Conservation (phyloP, 2,113 vertebrate genomes). For the Argyrosomus japonicus region DNA sequence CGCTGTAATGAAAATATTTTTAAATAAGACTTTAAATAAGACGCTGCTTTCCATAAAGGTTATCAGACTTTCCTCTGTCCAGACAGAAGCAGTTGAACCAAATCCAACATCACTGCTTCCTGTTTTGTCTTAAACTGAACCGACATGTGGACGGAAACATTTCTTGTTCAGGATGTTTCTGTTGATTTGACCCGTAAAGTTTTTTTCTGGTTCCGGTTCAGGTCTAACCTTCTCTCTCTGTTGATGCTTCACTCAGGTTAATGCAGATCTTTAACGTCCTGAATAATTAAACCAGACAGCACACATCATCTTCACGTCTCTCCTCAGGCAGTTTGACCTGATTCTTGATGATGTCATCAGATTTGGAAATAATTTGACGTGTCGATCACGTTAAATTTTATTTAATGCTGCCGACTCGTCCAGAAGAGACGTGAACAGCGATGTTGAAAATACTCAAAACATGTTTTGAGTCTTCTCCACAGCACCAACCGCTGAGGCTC, state of each 20-base stretch:
- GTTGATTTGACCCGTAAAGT: background rate
- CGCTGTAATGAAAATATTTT: background rate
- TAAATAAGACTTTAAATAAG: too few relatives aligned
- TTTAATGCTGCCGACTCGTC: too few relatives aligned
- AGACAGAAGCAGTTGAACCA: too few relatives aligned
- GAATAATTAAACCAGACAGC: background rate
- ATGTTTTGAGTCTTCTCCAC: too few relatives aligned
- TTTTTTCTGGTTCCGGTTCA: background rate
- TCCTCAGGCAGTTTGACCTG: background rate
- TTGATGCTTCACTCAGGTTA: background rate
- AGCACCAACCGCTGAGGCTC: background rate
- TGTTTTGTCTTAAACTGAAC: background rate
- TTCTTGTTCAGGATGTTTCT: background rate
- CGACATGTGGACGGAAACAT: background rate
- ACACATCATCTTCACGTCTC: background rate
- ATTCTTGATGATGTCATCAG: background rate
- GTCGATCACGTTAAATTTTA: too few relatives aligned
- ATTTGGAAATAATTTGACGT: background rate
- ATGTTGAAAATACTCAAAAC: too few relatives aligned
- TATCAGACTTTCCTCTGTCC: too few relatives aligned
- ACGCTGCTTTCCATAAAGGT: too few relatives aligned
- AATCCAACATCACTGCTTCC: background rate
- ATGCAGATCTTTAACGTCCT: background rate
- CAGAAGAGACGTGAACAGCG: too few relatives aligned
- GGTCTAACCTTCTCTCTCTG: background rate